phyloP scores from a whole-genome alignment of 2,113 vertebrate species.

The Pelodiscus sinensis region DNA sequence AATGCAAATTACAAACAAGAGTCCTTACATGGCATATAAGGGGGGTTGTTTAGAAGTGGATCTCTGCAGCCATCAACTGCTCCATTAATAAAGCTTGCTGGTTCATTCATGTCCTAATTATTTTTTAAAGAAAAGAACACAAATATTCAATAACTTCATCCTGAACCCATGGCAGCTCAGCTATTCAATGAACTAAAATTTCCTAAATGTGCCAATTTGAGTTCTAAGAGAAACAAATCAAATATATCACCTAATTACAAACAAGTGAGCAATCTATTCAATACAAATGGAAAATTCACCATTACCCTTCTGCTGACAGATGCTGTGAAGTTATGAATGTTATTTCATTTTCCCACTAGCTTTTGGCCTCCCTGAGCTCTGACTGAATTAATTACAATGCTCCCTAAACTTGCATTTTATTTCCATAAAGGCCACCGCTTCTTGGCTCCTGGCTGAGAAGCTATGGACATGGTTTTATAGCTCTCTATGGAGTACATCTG shows the following conservation, averaged over 20 bases:
- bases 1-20: neutral
- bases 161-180: neutral
- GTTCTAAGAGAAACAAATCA: neutral
- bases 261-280: neutral
- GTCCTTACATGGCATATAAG: slow-evolving; percentile 88
- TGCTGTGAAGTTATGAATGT: neutral
- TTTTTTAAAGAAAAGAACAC: neutral
- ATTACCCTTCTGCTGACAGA: neutral
- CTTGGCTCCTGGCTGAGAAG: neutral
- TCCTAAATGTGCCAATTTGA: neutral
- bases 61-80: slow-evolving; percentile 73
- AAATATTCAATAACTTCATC: neutral
- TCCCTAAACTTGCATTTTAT: neutral
- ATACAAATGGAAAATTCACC: neutral
- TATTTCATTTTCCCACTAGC: neutral
- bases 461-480: neutral
- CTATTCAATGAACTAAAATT: neutral
- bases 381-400: neutral
- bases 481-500: neutral
- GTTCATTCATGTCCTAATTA: slow-evolving; percentile 92
- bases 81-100: slow-evolving; percentile 88
- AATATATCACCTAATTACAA: neutral
- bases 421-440: neutral
- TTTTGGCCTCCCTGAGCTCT: neutral
- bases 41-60: slow-evolving; percentile 73